A percentile compares a stretch with the other conserved stretches of the same genome.
Conservation (phyloP, 1,140 invertebrate species). For the Sitodiplosis mosellana region DNA sequence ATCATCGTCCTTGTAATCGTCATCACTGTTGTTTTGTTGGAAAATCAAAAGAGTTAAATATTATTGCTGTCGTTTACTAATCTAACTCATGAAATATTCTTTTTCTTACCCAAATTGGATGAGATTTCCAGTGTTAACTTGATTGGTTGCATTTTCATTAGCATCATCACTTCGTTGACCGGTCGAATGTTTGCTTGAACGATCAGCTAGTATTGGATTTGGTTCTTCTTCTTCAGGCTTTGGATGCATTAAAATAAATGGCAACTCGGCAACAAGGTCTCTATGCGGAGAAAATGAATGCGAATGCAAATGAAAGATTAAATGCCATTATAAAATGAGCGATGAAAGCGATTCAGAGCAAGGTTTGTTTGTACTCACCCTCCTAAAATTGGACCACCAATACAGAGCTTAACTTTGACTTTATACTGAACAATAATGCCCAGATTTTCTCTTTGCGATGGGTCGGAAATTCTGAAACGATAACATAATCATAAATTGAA, state of each 20-base stretch:
- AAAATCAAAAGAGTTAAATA: too few relatives aligned
- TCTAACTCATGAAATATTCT: too few relatives aligned
- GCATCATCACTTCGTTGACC: conserved; percentile 9
- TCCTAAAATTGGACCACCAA: conserved; percentile 64
- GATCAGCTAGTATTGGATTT: conserved; percentile 17
- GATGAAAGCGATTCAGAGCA: too few relatives aligned
- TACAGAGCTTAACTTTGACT: conserved; percentile 93
- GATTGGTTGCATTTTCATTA: conserved; percentile 23
- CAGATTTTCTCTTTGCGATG: conserved; percentile 79
- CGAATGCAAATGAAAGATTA: too few relatives aligned
- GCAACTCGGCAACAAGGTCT: conserved; percentile 88
- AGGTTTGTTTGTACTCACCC: too few relatives aligned
- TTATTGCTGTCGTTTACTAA: too few relatives aligned
- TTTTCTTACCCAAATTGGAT: conserved; percentile 52
- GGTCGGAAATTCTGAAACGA: conserved; percentile 45
- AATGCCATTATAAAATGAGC: too few relatives aligned
- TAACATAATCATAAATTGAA: too few relatives aligned
- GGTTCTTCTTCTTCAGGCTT: conserved; percentile 73
- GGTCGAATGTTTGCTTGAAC: conserved; percentile 15
- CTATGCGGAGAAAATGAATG: too few relatives aligned
- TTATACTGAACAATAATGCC: conserved; percentile 99
- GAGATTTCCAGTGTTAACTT: conserved; percentile 47
- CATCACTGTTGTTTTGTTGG: too few relatives aligned
- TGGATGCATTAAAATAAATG: conserved; percentile 96
- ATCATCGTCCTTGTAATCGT: conserved; percentile 93